phyloP scores from a whole-genome alignment of 35 echinoderm and acorn worm species.

The Strongylocentrotus purpuratus region DNA sequence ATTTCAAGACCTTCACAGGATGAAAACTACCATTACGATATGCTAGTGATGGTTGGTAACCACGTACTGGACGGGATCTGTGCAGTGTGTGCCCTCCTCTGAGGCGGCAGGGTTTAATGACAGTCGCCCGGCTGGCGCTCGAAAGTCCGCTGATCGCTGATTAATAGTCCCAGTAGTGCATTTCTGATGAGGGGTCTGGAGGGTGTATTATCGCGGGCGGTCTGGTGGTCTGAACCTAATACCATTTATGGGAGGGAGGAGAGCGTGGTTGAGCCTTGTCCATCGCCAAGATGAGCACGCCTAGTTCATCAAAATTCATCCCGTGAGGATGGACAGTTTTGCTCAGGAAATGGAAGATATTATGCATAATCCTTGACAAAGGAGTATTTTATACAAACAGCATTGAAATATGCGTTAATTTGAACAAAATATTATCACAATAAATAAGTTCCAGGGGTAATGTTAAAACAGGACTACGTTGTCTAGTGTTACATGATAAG shows the following conservation, averaged over 20 bases:
- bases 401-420: not conserved
- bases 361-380: not conserved
- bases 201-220: slow-evolving; percentile 14
- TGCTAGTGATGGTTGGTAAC: not conserved
- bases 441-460: not conserved
- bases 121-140: slow-evolving; percentile 23
- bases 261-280: not conserved
- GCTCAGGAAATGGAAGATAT: not conserved
- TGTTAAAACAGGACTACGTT: too few species aligned
- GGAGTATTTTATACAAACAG: not conserved
- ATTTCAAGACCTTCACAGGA: too few species aligned
- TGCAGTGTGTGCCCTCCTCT: not conserved
- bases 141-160: slow-evolving; percentile 33
- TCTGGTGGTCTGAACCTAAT: slow-evolving; percentile 16
- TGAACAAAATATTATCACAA: not conserved
- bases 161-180: slow-evolving; percentile 53
- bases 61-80: not conserved
- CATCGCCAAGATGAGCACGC: not conserved
- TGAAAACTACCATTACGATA: not conserved
- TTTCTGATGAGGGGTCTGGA: slow-evolving; percentile 38
- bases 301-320: not conserved
- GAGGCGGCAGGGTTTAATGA: not conserved
- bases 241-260: slow-evolving; percentile 1
- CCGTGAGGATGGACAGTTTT: not conserved
- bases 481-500: too few species aligned